phyloP scores from a whole-genome alignment of 2,888 invertebrate genomes.

The Yponomeuta evonymella region DNA sequence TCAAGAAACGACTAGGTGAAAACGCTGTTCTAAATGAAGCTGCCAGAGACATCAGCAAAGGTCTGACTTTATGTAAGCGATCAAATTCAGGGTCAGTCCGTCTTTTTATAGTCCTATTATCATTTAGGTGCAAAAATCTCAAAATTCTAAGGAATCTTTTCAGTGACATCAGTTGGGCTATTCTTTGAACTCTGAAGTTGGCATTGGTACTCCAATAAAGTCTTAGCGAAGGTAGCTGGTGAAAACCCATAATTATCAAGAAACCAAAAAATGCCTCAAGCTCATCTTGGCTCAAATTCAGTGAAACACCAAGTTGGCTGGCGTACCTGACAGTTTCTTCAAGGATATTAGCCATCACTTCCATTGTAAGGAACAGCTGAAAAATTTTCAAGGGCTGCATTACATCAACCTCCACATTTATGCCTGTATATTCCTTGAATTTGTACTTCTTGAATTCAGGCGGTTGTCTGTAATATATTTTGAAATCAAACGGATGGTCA shows the following conservation, averaged over 20 bases:
- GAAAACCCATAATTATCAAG: conserved; percentile 9
- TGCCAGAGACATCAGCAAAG: conserved; percentile 2
- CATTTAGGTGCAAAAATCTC: conserved; percentile 14
- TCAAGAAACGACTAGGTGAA: conserved; percentile 13
- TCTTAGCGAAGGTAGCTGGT: neutral
- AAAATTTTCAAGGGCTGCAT: conserved; percentile 7
- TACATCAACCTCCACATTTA: conserved; percentile 6
- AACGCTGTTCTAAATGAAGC: conserved; percentile 8
- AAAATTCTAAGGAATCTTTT: conserved; percentile 15
- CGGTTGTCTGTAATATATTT: conserved; percentile 10
- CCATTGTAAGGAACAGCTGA: conserved; percentile 6
- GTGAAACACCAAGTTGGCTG: neutral
- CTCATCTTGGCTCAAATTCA: neutral
- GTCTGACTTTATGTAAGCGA: conserved; percentile 15
- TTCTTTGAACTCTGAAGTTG: conserved; percentile 10
- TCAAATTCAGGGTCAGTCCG: conserved; percentile 15
- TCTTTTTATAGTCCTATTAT: conserved; percentile 11
- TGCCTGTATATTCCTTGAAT: conserved; percentile 7
- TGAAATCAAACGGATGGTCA: conserved; percentile 6
- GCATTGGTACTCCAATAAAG: conserved; percentile 2
- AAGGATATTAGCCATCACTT: conserved; percentile 1
- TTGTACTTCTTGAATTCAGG: conserved; percentile 9
- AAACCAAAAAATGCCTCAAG: conserved; percentile 5
- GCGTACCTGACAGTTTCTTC: conserved; percentile 3
- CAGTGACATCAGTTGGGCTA: conserved; percentile 12